These are phyloP conservation scores for Bergia sp. DNA, from an alignment of 92 coral and sea anemone species.

Conservation along the genomic window DNA sequence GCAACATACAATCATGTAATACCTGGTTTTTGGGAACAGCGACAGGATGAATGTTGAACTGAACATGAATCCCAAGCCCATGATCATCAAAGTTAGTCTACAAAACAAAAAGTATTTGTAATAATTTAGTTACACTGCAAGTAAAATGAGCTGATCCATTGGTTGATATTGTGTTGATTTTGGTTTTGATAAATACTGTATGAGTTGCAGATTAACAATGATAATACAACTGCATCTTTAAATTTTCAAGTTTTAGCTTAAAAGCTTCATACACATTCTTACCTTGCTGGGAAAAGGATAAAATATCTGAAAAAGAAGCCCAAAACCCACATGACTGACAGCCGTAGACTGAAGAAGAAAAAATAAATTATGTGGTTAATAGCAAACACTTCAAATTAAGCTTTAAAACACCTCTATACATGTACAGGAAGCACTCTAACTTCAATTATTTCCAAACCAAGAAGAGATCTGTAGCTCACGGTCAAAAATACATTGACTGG, in stretches of 20 bases:
- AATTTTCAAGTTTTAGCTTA: too few species aligned
- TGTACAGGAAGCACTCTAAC: too few species aligned
- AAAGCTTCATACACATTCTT: neutral
- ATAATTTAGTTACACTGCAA: neutral
- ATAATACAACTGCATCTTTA: too few species aligned
- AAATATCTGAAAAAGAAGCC: conserved; percentile 44
- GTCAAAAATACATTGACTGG: too few species aligned
- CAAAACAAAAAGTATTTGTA: neutral
- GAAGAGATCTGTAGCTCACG: too few species aligned
- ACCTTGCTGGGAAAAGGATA: conserved; percentile 34
- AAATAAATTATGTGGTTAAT: neutral
- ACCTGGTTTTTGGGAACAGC: conserved; percentile 22
- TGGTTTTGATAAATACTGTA: too few species aligned
- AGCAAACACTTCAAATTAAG: neutral
- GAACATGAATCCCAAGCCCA: conserved; percentile 41
- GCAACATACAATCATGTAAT: neutral
- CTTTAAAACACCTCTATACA: too few species aligned
- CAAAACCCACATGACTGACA: conserved; percentile 38
- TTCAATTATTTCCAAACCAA: too few species aligned
- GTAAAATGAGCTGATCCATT: neutral
- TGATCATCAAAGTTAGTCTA: conserved; percentile 10
- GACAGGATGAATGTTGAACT: conserved; percentile 41
- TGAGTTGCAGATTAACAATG: too few species aligned
- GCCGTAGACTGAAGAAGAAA: neutral
- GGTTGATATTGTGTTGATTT: neutral